phyloP scores from a whole-genome alignment of 2,113 vertebrate genomes.

The Axis porcinus region DNA sequence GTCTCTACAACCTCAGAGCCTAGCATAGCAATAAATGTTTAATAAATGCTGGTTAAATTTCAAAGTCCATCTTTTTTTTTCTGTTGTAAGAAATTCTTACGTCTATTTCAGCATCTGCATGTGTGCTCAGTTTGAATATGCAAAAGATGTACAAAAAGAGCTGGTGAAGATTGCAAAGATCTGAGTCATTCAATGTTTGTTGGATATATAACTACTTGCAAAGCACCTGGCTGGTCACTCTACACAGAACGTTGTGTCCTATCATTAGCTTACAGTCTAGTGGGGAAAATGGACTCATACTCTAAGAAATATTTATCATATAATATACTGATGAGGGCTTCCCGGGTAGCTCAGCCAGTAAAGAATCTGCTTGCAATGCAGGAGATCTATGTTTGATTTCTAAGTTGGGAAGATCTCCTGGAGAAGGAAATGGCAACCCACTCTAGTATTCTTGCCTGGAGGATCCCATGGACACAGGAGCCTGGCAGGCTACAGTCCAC shows the following conservation, averaged over 20 bases:
- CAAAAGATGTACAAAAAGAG: neutral
- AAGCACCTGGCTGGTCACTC: neutral
- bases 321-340: neutral
- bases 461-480: neutral
- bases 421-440: neutral
- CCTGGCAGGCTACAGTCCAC: neutral
- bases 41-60: neutral
- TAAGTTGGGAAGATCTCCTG: neutral
- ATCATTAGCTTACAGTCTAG: neutral
- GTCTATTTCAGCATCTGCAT: neutral
- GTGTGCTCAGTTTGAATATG: neutral
- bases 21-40: neutral
- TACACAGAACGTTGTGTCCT: neutral
- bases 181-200: neutral
- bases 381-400: neutral
- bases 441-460: neutral
- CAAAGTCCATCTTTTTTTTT: neutral
- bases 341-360: neutral
- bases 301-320: neutral
- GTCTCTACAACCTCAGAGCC: neutral
- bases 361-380: neutral
- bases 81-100: neutral
- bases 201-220: neutral
- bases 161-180: neutral
- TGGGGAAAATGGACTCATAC: neutral